Percentiles rank a stretch among this genome's conserved stretches.
Evolutionary conservation across 1,140 invertebrate genomes (phyloP).

Genomic region (Drosophila teissieri): DNA sequence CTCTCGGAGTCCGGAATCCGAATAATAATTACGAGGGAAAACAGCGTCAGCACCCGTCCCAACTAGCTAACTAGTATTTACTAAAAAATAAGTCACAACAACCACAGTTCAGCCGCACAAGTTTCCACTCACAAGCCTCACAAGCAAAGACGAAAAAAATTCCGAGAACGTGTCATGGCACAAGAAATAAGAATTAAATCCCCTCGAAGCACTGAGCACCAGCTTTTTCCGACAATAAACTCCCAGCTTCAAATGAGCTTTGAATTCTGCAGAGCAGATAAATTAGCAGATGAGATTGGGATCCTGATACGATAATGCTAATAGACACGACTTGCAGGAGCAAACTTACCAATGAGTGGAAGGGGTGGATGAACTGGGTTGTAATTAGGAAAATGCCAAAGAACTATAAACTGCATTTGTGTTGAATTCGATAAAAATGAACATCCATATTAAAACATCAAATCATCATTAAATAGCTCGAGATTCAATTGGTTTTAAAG

Average conservation of each 20-base stretch:
- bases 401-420: background rate
- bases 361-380: background rate
- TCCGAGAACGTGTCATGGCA: constrained; percentile 41
- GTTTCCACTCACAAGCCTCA: background rate
- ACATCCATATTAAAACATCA: no score
- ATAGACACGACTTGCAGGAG: constrained; percentile 36
- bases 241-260: constrained; percentile 39
- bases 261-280: constrained; percentile 24
- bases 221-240: constrained; percentile 37
- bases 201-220: constrained; percentile 14
- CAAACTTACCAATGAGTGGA: background rate
- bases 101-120: constrained; percentile 15
- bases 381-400: background rate
- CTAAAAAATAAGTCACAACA: constrained; percentile 47
- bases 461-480: no score
- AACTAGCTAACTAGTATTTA: constrained; percentile 55
- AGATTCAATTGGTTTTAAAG: no score
- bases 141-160: constrained; percentile 12
- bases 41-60: constrained; percentile 9
- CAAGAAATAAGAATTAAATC: constrained; percentile 45
- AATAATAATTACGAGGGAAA: constrained; percentile 47
- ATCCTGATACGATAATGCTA: constrained; percentile 76
- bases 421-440: background rate
- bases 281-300: constrained; percentile 41
- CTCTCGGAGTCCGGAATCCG: constrained; percentile 13